A percentile compares a stretch with the other conserved stretches of the same genome.
phyloP scores from a whole-genome alignment of 2,113 vertebrate species.

The Macquaria ambigua region DNA sequence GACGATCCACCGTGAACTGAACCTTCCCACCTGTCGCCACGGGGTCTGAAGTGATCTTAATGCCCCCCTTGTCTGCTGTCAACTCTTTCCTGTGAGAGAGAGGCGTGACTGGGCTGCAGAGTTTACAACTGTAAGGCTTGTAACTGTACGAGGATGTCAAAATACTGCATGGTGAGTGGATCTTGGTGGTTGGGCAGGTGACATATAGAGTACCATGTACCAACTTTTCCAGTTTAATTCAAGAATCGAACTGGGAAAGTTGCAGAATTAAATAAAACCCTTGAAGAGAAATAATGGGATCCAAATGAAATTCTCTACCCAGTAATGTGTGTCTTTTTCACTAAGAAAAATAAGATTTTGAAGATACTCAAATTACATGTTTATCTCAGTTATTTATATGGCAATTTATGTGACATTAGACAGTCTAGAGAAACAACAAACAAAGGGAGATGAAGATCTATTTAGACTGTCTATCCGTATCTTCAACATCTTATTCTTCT shows the following conservation, averaged over 20 bases:
- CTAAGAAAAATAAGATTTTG: too few species aligned
- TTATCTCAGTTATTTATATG: too few species aligned
- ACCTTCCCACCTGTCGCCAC: slow-evolving; percentile 79
- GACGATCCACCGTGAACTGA: slow-evolving; percentile 71
- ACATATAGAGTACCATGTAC: not conserved
- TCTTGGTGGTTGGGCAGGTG: not conserved
- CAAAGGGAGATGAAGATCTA: not conserved
- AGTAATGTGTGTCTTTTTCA: too few species aligned
- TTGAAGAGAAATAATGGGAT: too few species aligned
- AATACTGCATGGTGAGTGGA: not conserved
- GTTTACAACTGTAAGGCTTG: not conserved
- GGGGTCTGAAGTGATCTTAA: slow-evolving; percentile 82
- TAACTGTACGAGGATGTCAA: not conserved
- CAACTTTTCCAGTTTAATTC: not conserved
- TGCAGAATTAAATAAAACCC: too few species aligned
- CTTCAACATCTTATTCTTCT: too few species aligned
- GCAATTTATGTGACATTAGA: not conserved
- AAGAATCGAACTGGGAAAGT: too few species aligned
- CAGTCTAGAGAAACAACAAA: not conserved
- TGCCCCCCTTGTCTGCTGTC: slow-evolving; percentile 83
- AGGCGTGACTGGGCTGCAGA: not conserved
- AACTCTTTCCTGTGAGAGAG: slow-evolving; percentile 79
- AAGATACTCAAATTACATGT: too few species aligned
- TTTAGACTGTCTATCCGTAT: too few species aligned
- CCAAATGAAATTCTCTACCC: too few species aligned